Conservation (phyloP, 2,797 vertebrate species). For the Falco columbarius region DNA sequence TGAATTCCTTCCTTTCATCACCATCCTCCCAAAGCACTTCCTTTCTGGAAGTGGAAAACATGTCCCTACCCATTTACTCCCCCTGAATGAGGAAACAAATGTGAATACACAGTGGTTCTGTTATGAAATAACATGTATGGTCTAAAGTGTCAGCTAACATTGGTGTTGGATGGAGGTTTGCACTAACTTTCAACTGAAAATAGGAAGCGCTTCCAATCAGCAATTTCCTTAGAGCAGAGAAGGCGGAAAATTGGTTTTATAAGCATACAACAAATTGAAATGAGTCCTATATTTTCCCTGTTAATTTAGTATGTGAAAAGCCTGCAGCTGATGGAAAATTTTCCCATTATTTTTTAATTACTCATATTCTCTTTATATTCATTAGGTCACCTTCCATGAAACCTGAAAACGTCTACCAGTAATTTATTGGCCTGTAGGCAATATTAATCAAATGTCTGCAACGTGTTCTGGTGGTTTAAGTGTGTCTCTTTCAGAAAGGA, state of each 20-base stretch:
- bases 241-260: constrained; percentile 25
- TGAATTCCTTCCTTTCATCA: neutral
- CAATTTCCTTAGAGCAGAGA: neutral
- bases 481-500: neutral
- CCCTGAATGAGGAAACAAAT: neutral
- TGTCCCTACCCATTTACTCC: neutral
- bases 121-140: neutral
- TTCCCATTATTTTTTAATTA: neutral
- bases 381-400: neutral
- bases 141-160: neutral
- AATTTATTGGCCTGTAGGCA: neutral
- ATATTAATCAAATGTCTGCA: neutral
- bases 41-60: neutral
- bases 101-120: neutral
- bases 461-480: neutral
- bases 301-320: neutral
- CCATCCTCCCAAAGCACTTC: neutral
- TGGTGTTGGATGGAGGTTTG: neutral
- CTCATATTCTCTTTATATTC: neutral
- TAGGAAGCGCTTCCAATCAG: neutral
- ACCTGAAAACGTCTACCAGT: neutral
- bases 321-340: neutral
- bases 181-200: neutral
- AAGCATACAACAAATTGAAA: constrained; percentile 20
- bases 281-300: neutral